A percentile compares a stretch with the other conserved stretches of the same genome.
These are phyloP conservation scores for Adelges cooleyi DNA, from an alignment of 1,140 invertebrate species.

Conservation along the genomic window DNA sequence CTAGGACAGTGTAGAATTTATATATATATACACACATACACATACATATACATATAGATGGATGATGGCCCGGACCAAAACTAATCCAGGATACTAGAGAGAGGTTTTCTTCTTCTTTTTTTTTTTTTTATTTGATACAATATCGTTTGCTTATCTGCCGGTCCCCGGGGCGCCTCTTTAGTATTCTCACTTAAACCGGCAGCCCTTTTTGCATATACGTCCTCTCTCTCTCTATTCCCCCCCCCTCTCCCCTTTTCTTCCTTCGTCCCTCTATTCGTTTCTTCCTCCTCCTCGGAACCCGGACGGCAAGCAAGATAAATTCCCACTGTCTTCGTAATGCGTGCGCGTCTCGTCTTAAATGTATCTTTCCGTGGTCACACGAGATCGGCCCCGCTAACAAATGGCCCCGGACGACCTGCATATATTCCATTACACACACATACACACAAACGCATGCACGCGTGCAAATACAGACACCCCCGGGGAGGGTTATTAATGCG, in stretches of 20 bases:
- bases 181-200: slow-evolving; percentile 28
- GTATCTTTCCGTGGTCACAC: slow-evolving; percentile 19
- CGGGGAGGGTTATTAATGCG: slow-evolving; percentile 9
- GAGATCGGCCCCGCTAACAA: slow-evolving; percentile 5
- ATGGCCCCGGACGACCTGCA: slow-evolving; percentile 6
- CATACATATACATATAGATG: slow-evolving; percentile 2
- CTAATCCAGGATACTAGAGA: slow-evolving; percentile 8
- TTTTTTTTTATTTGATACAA: slow-evolving; percentile 24
- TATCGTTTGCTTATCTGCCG: slow-evolving; percentile 26
- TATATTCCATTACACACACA: slow-evolving; percentile 1
- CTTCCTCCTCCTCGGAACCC: neutral
- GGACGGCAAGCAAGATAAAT: slow-evolving; percentile 15
- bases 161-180: slow-evolving; percentile 26
- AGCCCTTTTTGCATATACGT: slow-evolving; percentile 20
- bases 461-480: neutral
- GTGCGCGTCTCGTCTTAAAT: neutral
- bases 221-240: no score
- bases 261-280: neutral
- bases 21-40: no score
- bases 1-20: neutral
- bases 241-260: neutral
- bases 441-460: neutral
- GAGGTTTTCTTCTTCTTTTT: no score
- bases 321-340: slow-evolving; percentile 22
- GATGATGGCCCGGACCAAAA: slow-evolving; percentile 22